Evolutionary conservation across 2,797 vertebrate species (phyloP).

Genomic region (Pipistrellus kuhlii): DNA sequence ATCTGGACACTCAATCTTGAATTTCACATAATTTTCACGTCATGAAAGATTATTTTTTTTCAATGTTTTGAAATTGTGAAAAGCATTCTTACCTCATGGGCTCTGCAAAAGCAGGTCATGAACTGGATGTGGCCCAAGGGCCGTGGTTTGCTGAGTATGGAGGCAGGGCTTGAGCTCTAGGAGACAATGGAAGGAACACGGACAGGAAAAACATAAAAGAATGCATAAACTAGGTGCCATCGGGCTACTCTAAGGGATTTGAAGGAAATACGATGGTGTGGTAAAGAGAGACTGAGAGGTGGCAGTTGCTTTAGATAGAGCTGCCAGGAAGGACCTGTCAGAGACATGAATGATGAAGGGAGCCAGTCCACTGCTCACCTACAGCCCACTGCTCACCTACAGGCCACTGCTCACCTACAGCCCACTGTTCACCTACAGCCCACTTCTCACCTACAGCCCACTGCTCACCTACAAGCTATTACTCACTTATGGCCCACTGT

Average conservation of each 20-base stretch:
- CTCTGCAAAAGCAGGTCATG: neutral
- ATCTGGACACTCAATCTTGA: neutral
- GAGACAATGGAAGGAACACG: neutral
- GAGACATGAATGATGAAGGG: neutral
- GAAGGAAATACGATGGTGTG: neutral
- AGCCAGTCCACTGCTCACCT: neutral
- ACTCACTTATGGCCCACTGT: fast-evolving
- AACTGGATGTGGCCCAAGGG: fast-evolving
- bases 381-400: no score
- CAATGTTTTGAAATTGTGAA: neutral
- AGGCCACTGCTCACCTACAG: no score
- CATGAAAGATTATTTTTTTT: neutral
- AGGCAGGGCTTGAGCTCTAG: neutral
- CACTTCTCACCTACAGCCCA: no score
- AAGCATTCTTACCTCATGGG: neutral
- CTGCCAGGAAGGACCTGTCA: neutral
- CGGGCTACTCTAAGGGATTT: neutral
- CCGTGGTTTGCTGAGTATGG: fast-evolving
- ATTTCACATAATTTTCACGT: neutral
- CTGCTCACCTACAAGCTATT: fast-evolving
- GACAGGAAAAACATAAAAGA: neutral
- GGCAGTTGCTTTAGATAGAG: neutral
- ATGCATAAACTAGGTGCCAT: neutral
- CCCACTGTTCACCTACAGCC: no score
- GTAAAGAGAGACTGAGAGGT: neutral